Evolutionary conservation across 2,888 invertebrate genomes (phyloP), one percentile per base, ranked within the genome.

Genomic region (Zaprionus lineosus): DNA sequence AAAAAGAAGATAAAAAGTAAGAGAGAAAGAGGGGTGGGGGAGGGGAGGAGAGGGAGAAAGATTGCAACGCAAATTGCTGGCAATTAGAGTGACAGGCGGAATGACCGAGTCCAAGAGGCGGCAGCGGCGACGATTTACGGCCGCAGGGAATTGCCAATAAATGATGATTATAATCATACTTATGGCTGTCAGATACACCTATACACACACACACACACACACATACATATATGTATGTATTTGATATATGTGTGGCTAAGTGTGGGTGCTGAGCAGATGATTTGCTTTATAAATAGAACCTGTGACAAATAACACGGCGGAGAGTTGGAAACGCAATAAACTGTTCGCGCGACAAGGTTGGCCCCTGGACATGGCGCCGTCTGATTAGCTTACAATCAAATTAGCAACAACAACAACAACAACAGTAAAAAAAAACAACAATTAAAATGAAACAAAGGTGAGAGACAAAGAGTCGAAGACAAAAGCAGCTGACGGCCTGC

Each of bases 311-410:
- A 47, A 43, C 7, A 37, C 21, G 26, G 58, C 44, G n/a, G n/a
- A 43, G 50, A 47, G 39, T 48, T 41, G 48, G 58, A 59, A 84
- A 73, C 78, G 84, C 84, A 84, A 84, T 82, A 84, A 77, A 67
- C 57, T 61, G 63, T 63, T 58, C 67, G 77, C 66, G 77, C 78
- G 82, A 84, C 77, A 84, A 78, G 84, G 84, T 61, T 81, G 74
- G 18, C 43, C 52, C 29, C 51, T 5, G 28, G 28, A 29, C 15
- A 15, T 50, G 48, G 21, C 67, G 52, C 50, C 55, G 47, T 48
- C 15, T 60, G 58, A 73, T 72, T 70, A 73, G 52, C 69, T 71
- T 67, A 62, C 60, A 71, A 33, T 59, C 52, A 48, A 34, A 46
- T 5, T 26, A 21, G 4, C 34, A 44, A 39, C 34, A 26, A 9